Percentiles rank a stretch among this genome's conserved stretches.
Conservation (phyloP, 1,140 invertebrate species). For the Sycophila sp. region DNA sequence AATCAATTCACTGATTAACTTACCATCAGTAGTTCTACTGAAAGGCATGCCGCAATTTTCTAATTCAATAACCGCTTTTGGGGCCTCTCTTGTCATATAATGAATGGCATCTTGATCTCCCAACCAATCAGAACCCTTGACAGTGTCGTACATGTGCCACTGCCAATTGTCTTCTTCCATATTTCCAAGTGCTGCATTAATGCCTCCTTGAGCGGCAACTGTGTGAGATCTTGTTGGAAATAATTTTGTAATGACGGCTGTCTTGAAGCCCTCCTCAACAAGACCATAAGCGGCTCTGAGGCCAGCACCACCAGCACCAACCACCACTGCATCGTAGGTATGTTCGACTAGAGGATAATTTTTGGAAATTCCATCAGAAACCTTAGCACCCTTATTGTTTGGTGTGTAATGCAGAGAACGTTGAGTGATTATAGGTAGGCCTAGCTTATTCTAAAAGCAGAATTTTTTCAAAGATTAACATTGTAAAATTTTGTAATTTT, state of each 20-base stretch:
- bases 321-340: conserved; percentile 95
- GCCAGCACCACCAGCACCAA: conserved; percentile 98
- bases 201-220: conserved; percentile 97
- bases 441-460: conserved; percentile 59
- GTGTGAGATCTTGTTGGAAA: conserved; percentile 98
- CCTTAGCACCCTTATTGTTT: conserved; percentile 55
- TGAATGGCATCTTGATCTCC: conserved; percentile 99
- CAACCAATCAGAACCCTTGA: conserved; percentile 99
- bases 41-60: conserved; percentile 99
- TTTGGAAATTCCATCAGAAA: conserved; percentile 56
- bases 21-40: conserved; percentile 88
- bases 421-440: conserved; percentile 48
- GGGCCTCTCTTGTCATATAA: conserved; percentile 98
- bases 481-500: too few species aligned
- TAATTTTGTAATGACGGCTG: conserved; percentile 97
- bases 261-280: conserved; percentile 95
- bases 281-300: conserved; percentile 95
- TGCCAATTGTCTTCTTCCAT: conserved; percentile 94
- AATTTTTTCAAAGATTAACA: too few species aligned
- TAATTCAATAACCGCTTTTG: conserved; percentile 95
- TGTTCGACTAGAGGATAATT: conserved; percentile 93
- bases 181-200: conserved; percentile 88
- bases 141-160: conserved; percentile 98
- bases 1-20: conserved; percentile 30
- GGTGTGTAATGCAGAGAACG: conserved; percentile 58